Evolutionary conservation across 2,113 vertebrate genomes (phyloP).

Genomic region (Atrichornis clamosus): DNA sequence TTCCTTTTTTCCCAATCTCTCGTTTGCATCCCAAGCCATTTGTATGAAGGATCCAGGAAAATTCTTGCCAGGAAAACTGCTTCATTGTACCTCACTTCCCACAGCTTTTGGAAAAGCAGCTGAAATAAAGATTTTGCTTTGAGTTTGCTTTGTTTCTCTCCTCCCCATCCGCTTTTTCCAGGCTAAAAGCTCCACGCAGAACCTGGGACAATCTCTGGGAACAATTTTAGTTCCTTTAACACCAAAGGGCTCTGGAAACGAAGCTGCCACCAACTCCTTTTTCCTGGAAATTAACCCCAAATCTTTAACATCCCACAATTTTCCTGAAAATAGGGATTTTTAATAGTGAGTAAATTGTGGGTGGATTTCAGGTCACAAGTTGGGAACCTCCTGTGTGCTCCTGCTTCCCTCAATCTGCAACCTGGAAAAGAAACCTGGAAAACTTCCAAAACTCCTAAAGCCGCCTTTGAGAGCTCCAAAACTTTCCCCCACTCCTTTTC

Average conservation of each 20-base stretch:
- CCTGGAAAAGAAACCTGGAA: neutral
- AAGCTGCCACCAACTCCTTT: neutral
- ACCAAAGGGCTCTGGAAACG: neutral
- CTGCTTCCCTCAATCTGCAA: neutral
- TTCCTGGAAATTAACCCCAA: neutral
- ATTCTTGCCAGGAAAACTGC: neutral
- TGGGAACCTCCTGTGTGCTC: neutral
- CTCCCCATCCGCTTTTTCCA: fast-evolving
- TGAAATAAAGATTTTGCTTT: constrained; percentile 47
- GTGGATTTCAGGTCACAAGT: neutral
- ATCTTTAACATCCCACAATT: neutral
- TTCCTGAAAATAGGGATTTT: fast-evolving
- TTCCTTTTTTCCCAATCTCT: neutral
- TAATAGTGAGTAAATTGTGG: fast-evolving
- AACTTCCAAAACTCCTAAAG: neutral
- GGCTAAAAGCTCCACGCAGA: neutral
- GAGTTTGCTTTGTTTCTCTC: neutral
- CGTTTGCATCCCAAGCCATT: neutral
- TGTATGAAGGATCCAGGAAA: neutral
- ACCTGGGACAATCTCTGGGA: neutral
- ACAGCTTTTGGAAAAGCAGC: neutral
- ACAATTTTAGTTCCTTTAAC: neutral
- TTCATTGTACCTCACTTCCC: neutral
- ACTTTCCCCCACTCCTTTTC: fast-evolving
- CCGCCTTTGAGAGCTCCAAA: neutral